Evolutionary conservation across 2,888 invertebrate genomes (phyloP), one percentile per base, ranked within the genome.

Genomic region (Steinernema hermaphroditum): DNA sequence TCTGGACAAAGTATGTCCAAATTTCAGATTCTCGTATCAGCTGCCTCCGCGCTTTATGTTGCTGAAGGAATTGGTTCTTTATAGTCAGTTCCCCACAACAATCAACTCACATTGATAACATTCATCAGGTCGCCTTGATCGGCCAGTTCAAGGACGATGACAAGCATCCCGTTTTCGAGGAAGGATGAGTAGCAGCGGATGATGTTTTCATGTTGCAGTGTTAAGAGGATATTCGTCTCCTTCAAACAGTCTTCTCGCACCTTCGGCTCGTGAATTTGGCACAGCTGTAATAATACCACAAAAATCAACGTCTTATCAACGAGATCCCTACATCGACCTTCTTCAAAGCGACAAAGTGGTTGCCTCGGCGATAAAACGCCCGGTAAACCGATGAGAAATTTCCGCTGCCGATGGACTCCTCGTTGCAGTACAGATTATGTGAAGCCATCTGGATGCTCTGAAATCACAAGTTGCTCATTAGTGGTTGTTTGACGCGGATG

Each of bases 1-100:
- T 88, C 86, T 91, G 91, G 14, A 90, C 90, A 86, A 91, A 91
- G 82, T 91, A 91, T 76, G 90, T 91, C 91, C 91, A 91, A 54
- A 91, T 90, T 0, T 90, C 90, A 77, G 88, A 87, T 86, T 91
- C 91, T 0, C 90, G 90, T 54, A 91, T 90, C 50, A 91, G 87
- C 22, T 89, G 86, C 49, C 88, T 87, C 77, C 90, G 88, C 77
- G 89, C 89, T 81, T 90, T 89, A 87, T 91, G 91, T 79, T 89
- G 88, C 80, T 88, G 75, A 32, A 85, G 82, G n/a, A n/a, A n/a
- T n/a, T n/a, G n/a, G n/a, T n/a, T n/a, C n/a, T n/a, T 4, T n/a
- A 46, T 16, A 16, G 4, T 16, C 46, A 50, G 16, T 9, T 16
- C 2, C 6, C 9, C 46, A 9, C 16, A 16, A 46, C 16, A 9